These are phyloP conservation scores for Martes martes DNA, from an alignment of 2,113 vertebrate species.

Conservation along the genomic window DNA sequence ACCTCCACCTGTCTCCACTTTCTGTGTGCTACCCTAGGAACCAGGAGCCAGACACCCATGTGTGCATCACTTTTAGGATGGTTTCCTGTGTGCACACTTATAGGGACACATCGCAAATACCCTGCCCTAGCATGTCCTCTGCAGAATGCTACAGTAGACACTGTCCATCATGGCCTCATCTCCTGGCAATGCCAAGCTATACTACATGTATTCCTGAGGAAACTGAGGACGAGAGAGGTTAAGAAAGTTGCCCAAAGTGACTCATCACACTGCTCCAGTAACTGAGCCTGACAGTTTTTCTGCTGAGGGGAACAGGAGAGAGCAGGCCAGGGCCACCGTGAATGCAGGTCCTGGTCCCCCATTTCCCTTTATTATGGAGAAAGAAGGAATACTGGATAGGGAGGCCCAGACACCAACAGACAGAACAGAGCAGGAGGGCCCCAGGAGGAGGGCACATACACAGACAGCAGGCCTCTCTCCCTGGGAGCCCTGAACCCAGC, in stretches of 20 bases:
- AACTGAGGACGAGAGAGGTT: not conserved
- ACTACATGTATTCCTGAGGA: not conserved
- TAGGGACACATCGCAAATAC: accelerated
- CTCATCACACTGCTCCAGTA: too few species aligned
- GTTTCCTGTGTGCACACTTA: not conserved
- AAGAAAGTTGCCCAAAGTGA: not conserved
- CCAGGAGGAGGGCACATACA: accelerated
- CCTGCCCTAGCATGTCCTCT: not conserved
- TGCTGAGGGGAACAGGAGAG: accelerated
- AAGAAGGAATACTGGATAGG: not conserved
- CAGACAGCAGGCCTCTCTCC: too few species aligned
- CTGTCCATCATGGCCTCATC: not conserved
- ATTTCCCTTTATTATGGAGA: not conserved
- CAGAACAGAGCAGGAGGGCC: not conserved
- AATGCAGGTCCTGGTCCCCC: not conserved
- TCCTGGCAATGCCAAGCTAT: not conserved
- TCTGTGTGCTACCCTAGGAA: not conserved
- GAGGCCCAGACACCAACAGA: not conserved
- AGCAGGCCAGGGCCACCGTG: accelerated
- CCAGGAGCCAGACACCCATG: not conserved
- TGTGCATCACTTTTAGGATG: not conserved
- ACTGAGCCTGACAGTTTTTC: not conserved
- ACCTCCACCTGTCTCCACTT: not conserved
- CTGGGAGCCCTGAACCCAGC: not conserved
- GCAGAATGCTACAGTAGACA: not conserved